Evolutionary conservation across 2,797 vertebrate species (phyloP).

Genomic region (Crypturellus tataupa): DNA sequence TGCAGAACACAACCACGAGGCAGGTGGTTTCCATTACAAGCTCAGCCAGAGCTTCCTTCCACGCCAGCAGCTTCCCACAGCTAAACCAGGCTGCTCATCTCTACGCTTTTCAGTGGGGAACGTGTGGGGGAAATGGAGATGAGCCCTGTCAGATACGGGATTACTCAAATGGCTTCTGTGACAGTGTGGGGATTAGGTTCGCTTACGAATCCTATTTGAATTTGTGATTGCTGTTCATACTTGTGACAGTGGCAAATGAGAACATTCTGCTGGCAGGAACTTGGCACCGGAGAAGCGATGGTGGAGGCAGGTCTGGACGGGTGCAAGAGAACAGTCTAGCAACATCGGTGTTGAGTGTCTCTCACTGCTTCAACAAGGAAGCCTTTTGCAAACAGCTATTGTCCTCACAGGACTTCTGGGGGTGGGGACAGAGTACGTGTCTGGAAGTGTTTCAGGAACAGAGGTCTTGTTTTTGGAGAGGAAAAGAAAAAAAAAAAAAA

Average conservation of each 20-base stretch:
- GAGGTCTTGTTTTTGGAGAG: not conserved
- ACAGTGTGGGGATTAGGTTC: conserved; percentile 37
- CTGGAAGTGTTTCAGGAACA: not conserved
- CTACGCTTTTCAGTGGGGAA: conserved; percentile 19
- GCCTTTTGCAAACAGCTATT: not conserved
- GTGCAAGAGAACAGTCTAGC: not conserved
- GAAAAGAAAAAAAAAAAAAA: no score
- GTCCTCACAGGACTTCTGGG: not conserved
- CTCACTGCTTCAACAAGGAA: conserved; percentile 1
- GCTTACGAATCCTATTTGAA: conserved; percentile 24
- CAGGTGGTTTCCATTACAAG: conserved; percentile 57
- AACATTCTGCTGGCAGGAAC: conserved; percentile 20
- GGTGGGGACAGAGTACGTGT: not conserved
- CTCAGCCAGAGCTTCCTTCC: conserved; percentile 61
- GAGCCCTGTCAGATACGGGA: conserved; percentile 13
- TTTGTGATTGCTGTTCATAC: conserved; percentile 25
- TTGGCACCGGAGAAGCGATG: not conserved
- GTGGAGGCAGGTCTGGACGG: not conserved
- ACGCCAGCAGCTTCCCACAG: conserved; percentile 55
- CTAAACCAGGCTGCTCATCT: not conserved
- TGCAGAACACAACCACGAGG: not conserved
- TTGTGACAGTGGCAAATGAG: not conserved
- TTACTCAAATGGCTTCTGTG: conserved; percentile 43
- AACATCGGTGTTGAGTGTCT: not conserved
- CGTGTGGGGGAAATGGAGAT: conserved; percentile 1